Base-by-base conservation (phyloP, 1,140 invertebrate genomes). In the Monomorium pharaonis region DNA sequence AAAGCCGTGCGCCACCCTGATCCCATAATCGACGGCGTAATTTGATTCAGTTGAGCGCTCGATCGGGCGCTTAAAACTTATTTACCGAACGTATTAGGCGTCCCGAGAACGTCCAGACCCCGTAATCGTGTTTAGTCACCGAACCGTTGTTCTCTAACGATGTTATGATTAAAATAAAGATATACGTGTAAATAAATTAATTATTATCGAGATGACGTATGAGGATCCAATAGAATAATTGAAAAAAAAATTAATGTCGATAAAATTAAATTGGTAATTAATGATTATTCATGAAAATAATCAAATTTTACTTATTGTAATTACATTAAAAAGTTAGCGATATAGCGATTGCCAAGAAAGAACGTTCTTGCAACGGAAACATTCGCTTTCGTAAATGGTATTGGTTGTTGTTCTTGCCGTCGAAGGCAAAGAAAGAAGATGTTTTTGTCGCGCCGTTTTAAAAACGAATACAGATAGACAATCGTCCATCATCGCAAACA, bases 11-110 rank as follows among this genome's bases (percentile, higher is more conserved):
- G 75, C 67, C 83, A 54, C n/a, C 51, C 27, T 49, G 72, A 86
- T 89, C 85, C 54, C 77, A 62, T 89, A 86, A 89, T 84, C 87
- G 74, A 56, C 51, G 30, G 10, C 14, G 62, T 89, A 75, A 89
- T 87, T 89, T 42, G 78, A 89, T 89, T 84, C 84, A 51, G 47
- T 30, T 56, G 14, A 56, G 21, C 37, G 24, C 6, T 62, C 77
- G 70, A 86, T 83, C 87, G 63, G n/a, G 21, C 77, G 65, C 18
- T 60, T 51, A 42, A 86, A 86, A 77, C 76, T 72, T 78, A 76
- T 88, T 62, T 89, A 72, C 70, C 18, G 24, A 70, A 70, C 42
- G 12, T 83, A 72, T 83, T 72, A 44, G 27, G 24, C 42, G 14
- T 16, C 14, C 42, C 12, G 3, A 60, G 44, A 58, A 33, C 30